Evolutionary conservation across 2,797 vertebrate species (phyloP), one percentile per base, ranked within the genome.

Genomic region (Gambusia yucatana): DNA sequence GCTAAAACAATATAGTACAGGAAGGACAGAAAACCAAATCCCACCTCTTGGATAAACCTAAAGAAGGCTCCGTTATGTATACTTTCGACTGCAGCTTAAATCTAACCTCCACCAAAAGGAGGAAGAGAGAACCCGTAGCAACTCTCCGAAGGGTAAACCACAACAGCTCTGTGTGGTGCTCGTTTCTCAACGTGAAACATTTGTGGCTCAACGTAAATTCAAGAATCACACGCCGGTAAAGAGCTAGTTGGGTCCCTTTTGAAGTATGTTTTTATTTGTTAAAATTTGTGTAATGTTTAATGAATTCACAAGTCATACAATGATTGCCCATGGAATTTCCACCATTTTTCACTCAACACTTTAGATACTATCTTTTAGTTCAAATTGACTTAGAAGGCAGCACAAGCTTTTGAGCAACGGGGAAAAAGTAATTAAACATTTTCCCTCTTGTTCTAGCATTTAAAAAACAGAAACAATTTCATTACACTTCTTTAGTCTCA

Each of bases 31-130:
- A 33, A 0, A 59, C 1, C 13, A 22, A 52, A 14, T 75, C 87
- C 76, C 76, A 90, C 87, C 87, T 88, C 48, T 86, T 9, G 39
- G 74, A 30, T 48, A 36, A 11, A 73, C 65, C 72, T 57, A 36
- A 44, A 41, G 70, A 69, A 39, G 43, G 36, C 1, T 1, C 2
- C 36, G 67, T 77, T 52, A 63, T 50, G 71, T 73, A 14, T 14
- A 61, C 41, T 28, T 3, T 20, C 55, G 13, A 7, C 52, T 33
- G 2, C 36, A 33, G 41, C 61, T 73, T 17, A 8, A n/a, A 13
- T 17, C 0, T 1, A 48, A 33, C 22, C 11, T 11, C 3, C 28
- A 11, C 52, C 44, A 9, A 48, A 33, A 14, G 44, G 3, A 22
- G 2, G 8, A 6, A 71, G 39, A 7, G n/a, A 22, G 25, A 71